A percentile compares a stretch with the other conserved stretches of the same genome.
phyloP scores from a whole-genome alignment of 2,888 invertebrate species.

The Melolontha melolontha region DNA sequence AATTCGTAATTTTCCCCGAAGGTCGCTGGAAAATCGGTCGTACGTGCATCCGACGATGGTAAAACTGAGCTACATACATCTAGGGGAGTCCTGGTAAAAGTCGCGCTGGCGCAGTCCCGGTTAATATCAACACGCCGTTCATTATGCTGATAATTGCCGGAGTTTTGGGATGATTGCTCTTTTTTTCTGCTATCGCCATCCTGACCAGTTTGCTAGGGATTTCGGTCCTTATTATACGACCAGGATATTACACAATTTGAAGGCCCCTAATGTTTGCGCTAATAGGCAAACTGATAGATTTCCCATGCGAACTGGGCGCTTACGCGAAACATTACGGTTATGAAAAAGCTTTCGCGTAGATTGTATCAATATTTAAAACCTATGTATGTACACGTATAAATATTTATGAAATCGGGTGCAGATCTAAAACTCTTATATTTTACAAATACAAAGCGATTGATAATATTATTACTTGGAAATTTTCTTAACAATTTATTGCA shows the following conservation, averaged over 20 bases:
- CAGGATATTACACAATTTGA: constrained; percentile 13
- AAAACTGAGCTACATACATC: constrained; percentile 58
- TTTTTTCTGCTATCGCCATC: constrained; percentile 45
- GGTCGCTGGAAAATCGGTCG: constrained; percentile 46
- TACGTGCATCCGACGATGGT: constrained; percentile 53
- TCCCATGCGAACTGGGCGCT: neutral
- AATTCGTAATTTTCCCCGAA: constrained; percentile 45
- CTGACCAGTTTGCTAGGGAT: constrained; percentile 27
- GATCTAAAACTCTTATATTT: no score
- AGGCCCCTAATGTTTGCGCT: neutral
- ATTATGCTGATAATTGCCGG: constrained; percentile 55
- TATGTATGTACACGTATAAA: no score
- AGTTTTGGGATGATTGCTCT: constrained; percentile 55
- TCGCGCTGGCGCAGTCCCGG: constrained; percentile 55
- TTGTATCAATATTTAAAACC: no score
- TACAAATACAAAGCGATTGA: no score
- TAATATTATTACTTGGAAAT: no score
- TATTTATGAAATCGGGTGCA: no score
- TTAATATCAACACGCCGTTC: constrained; percentile 55
- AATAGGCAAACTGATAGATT: constrained; percentile 7
- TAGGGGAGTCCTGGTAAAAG: constrained; percentile 57
- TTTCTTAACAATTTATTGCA: no score
- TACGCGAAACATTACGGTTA: no score
- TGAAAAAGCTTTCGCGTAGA: no score
- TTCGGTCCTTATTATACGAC: constrained; percentile 2